Base-by-base conservation (phyloP, 2,888 invertebrate genomes). In the Gastracanthus pulcherrimus region DNA sequence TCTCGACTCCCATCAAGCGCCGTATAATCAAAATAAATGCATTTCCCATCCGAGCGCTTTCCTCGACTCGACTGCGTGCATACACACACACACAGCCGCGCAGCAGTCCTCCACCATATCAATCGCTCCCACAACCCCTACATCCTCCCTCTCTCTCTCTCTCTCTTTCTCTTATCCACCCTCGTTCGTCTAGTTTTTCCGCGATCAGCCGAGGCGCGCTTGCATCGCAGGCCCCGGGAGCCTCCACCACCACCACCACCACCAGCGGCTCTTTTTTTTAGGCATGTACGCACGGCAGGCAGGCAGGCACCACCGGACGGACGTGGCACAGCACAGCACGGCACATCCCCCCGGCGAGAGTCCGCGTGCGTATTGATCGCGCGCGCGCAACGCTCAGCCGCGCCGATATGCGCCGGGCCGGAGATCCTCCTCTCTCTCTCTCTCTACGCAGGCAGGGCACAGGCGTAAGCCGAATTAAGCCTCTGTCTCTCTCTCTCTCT, bases 381-480 rank as follows among this genome's bases (percentile, higher is more conserved):
- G 76, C 45, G 38, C 45, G 67, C 67, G 66, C 64, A 71, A 55
- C 64, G 16, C 11, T 51, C 19, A 38, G 67, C 31, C 13, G 58
- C 48, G 70, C 76, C 71, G 79, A 79, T 82, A 76, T 82, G 78
- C 76, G 79, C 76, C 70, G 26, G 48, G 62, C 38, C 41, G 38
- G 19, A 60, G n/a, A n/a, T 55, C 45, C 51, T 23, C 26, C 36
- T 41, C 36, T 70, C 76, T 76, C 58, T 75, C 58, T 51, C 77
- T 34, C 79, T 70, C 9, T 19, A 11, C 48, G 34, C 60, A 72
- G 23, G 38, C 76, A n/a, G 45, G 2, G n/a, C n/a, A n/a, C n/a
- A n/a, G n/a, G 58, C 69, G 70, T 82, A 80, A 83, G 80, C 82
- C 78, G 80, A 83, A 83, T 83, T 80, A 80, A 83, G 71, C 76